phyloP scores from a whole-genome alignment of 2,797 vertebrate species.

The Octomys mimax region DNA sequence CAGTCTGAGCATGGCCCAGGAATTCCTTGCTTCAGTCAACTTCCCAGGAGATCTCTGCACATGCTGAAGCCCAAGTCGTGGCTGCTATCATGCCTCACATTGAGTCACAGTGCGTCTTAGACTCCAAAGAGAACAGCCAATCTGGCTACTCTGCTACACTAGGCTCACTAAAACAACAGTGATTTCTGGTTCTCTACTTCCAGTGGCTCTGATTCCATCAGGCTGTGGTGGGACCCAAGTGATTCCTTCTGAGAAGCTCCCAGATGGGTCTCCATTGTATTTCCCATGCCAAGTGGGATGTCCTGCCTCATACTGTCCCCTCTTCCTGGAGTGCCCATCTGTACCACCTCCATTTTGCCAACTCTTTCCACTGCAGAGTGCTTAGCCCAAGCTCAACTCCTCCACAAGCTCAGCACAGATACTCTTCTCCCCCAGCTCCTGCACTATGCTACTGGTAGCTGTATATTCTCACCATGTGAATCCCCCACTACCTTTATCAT shows the following conservation, averaged over 20 bases:
- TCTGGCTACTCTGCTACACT: not conserved
- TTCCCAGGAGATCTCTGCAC: not conserved
- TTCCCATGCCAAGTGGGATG: not conserved
- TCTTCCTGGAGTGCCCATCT: not conserved
- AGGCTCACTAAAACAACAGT: not conserved
- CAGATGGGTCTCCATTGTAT: not conserved
- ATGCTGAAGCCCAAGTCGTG: not conserved
- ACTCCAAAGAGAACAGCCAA: not conserved
- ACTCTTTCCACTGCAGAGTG: not conserved
- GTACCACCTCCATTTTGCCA: not conserved
- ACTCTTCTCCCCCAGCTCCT: not conserved
- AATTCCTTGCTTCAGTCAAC: not conserved
- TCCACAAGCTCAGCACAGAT: not conserved
- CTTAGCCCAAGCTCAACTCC: not conserved
- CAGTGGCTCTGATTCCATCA: not conserved
- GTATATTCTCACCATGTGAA: not conserved
- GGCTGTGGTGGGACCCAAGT: not conserved
- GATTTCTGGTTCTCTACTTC: not conserved
- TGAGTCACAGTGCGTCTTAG: not conserved
- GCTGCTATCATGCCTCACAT: rapidly evolving
- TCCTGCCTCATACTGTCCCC: not conserved
- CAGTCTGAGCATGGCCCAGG: not conserved
- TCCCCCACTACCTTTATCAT: not conserved
- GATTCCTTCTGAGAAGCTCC: not conserved
- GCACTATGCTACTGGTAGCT: not conserved